Evolutionary conservation across 2,888 invertebrate genomes (phyloP).

Genomic region (Hartigia nigra): DNA sequence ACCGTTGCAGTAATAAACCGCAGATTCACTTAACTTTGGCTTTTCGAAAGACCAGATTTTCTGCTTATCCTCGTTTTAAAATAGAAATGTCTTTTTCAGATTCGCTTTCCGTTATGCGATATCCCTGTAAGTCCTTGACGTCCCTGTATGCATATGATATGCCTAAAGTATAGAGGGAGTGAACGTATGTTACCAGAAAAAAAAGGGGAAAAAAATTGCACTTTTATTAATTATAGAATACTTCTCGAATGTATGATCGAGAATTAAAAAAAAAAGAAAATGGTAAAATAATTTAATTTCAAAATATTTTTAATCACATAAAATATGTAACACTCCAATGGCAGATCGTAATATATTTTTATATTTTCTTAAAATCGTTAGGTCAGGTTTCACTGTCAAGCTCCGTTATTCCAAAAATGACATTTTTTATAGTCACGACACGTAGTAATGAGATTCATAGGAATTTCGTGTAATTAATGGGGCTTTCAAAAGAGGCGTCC

Average conservation of each 20-base stretch:
- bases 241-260: neutral
- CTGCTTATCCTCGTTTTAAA: neutral
- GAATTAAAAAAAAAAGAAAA: neutral
- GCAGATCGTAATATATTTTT: neutral
- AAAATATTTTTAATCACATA: neutral
- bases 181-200: neutral
- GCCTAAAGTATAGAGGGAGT: neutral
- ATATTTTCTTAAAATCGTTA: neutral
- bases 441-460: neutral
- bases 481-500: slow-evolving; percentile 36
- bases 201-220: neutral
- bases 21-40: slow-evolving; percentile 16
- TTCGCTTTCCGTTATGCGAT: neutral
- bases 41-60: neutral
- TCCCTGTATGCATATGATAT: neutral
- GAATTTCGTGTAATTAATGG: neutral
- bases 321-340: neutral
- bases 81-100: neutral
- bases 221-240: neutral
- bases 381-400: neutral
- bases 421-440: neutral
- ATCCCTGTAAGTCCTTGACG: neutral
- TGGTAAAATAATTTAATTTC: neutral
- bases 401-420: neutral
- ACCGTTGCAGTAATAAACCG: neutral